Conservation (phyloP, 2,797 vertebrate genomes). For the Nannoperca australis region DNA sequence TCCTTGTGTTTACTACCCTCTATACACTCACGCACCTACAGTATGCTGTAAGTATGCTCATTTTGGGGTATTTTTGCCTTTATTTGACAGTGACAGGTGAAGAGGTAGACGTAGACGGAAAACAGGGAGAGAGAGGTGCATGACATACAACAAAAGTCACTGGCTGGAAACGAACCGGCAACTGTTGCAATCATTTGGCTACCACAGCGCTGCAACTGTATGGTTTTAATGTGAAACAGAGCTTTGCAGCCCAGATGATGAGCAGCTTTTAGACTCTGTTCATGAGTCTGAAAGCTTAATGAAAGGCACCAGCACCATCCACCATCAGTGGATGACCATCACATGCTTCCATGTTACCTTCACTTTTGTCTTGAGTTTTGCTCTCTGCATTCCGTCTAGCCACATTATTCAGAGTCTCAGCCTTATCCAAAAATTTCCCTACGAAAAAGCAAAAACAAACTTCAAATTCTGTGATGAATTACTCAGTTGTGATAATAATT, state of each 20-base stretch:
- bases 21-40: not conserved
- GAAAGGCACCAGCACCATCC: conserved; percentile 12
- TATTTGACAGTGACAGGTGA: too few relatives aligned
- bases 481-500: conserved; percentile 9
- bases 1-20: not conserved
- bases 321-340: conserved; percentile 15
- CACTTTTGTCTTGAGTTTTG: conserved; percentile 84
- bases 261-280: conserved; percentile 21
- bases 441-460: conserved; percentile 68
- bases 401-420: conserved; percentile 87
- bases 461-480: conserved; percentile 16
- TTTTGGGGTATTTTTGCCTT: too few relatives aligned
- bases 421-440: conserved; percentile 93
- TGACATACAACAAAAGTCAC: too few relatives aligned
- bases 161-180: too few relatives aligned
- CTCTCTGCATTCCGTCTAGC: conserved; percentile 83
- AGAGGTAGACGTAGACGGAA: too few relatives aligned
- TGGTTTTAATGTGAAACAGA: conserved; percentile 11
- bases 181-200: too few relatives aligned
- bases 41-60: too few relatives aligned
- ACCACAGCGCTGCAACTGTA: too few relatives aligned
- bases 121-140: too few relatives aligned
- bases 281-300: conserved; percentile 14
- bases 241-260: conserved; percentile 2
- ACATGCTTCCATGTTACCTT: conserved; percentile 84